phyloP scores from a whole-genome alignment of 2,888 invertebrate species.

The Melieria omissa region DNA sequence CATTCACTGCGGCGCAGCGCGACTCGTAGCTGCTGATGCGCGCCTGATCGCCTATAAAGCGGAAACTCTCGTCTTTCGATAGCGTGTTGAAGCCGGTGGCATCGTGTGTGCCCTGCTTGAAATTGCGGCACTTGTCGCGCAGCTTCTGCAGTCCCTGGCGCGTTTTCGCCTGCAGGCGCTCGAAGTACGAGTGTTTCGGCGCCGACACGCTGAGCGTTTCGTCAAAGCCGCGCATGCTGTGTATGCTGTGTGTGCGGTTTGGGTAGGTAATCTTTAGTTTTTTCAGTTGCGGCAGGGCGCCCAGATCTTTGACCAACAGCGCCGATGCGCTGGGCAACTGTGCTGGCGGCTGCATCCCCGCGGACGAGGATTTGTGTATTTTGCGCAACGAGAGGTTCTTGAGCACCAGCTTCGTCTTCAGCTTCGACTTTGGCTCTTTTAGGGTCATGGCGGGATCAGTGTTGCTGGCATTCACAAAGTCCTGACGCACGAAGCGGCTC shows the following conservation, averaged over 20 bases:
- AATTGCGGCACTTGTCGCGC: conserved; percentile 63
- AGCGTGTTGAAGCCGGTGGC: conserved; percentile 56
- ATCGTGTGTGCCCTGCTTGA: conserved; percentile 49
- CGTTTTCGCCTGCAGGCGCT: conserved; percentile 64
- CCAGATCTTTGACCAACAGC: conserved; percentile 9
- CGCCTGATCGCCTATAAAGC: conserved; percentile 61
- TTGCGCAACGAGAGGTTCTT: conserved; percentile 60
- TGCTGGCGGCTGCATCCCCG: neutral
- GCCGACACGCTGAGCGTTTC: conserved; percentile 48
- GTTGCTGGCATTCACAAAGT: conserved; percentile 48
- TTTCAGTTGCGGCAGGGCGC: conserved; percentile 54
- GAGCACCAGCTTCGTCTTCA: conserved; percentile 45
- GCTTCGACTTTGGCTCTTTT: conserved; percentile 39
- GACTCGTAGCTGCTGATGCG: conserved; percentile 63
- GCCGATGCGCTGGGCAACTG: conserved; percentile 15
- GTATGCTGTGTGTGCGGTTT: conserved; percentile 61
- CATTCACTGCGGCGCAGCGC: conserved; percentile 50
- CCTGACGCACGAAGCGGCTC: conserved; percentile 62
- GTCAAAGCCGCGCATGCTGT: conserved; percentile 51
- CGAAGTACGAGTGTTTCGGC: conserved; percentile 57
- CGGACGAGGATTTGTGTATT: conserved; percentile 43
- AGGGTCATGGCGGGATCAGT: conserved; percentile 40
- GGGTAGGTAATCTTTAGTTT: conserved; percentile 64
- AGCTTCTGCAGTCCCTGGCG: conserved; percentile 62
- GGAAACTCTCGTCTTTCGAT: conserved; percentile 62